A percentile compares a stretch with the other conserved stretches of the same genome.
Conservation (phyloP, 2,888 invertebrate species). For the Limnephilus auricula region DNA sequence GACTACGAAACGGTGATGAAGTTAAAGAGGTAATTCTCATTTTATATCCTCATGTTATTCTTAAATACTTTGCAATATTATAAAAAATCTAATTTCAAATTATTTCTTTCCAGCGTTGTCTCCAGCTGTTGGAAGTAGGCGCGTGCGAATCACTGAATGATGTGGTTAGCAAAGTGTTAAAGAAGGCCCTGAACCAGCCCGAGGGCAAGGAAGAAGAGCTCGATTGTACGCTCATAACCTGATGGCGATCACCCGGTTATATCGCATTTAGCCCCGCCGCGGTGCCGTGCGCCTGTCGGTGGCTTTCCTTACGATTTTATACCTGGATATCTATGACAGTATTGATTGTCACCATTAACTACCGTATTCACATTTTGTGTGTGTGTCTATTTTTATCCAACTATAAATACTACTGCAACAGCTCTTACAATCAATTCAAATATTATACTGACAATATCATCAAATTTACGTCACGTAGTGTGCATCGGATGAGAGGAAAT, state of each 20-base stretch:
- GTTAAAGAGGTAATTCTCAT: constrained; percentile 81
- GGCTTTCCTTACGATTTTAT: constrained; percentile 37
- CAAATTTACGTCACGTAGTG: constrained; percentile 20
- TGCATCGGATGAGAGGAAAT: constrained; percentile 32
- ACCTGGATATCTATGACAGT: constrained; percentile 23
- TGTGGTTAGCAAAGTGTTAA: constrained; percentile 92
- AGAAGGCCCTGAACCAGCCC: constrained; percentile 85
- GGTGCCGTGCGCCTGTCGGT: not conserved
- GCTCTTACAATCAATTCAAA: constrained; percentile 2
- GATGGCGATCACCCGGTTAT: constrained; percentile 71
- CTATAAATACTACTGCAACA: not conserved
- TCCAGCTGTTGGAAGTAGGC: constrained; percentile 88
- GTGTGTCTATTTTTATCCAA: constrained; percentile 37
- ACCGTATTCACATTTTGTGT: not conserved
- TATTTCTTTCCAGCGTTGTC: constrained; percentile 79
- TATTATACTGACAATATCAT: not conserved
- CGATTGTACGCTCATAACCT: constrained; percentile 93
- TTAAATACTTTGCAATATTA: constrained; percentile 14
- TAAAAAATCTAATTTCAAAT: not conserved
- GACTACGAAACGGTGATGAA: constrained; percentile 85
- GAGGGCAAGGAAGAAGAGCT: constrained; percentile 94
- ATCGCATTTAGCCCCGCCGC: not conserved
- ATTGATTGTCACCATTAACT: not conserved
- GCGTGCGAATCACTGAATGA: constrained; percentile 93
- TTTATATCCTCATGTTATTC: not conserved